These are phyloP conservation scores for Pachyramphus minor DNA, from an alignment of 2,113 vertebrate species.

Conservation along the genomic window DNA sequence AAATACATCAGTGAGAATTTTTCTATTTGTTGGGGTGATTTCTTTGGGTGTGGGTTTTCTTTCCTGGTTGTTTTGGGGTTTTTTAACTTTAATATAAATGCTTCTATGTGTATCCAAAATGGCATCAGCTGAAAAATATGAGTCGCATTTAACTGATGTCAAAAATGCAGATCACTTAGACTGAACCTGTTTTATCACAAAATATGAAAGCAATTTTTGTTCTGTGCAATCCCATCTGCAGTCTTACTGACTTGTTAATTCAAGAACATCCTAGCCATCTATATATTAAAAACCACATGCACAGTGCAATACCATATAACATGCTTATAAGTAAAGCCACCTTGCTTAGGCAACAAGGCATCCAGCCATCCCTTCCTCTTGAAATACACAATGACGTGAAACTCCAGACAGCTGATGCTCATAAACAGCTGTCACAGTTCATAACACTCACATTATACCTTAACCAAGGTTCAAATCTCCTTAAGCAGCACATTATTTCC, in stretches of 20 bases:
- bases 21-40: neutral
- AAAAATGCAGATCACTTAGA: neutral
- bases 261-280: neutral
- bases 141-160: neutral
- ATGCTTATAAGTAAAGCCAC: neutral
- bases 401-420: neutral
- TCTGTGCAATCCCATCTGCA: neutral
- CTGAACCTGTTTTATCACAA: neutral
- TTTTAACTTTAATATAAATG: neutral
- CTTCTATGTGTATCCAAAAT: neutral
- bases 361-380: neutral
- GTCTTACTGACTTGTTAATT: neutral
- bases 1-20: neutral
- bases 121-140: neutral
- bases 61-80: neutral
- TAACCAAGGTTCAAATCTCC: neutral
- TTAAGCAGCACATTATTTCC: neutral
- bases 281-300: neutral
- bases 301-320: neutral
- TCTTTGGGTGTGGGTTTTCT: neutral
- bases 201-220: neutral
- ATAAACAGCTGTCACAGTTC: neutral
- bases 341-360: neutral
- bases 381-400: neutral
- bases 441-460: neutral